Evolutionary conservation across 2,113 vertebrate genomes (phyloP), one percentile per base, ranked within the genome.

Genomic region (Podocnemis expansa): DNA sequence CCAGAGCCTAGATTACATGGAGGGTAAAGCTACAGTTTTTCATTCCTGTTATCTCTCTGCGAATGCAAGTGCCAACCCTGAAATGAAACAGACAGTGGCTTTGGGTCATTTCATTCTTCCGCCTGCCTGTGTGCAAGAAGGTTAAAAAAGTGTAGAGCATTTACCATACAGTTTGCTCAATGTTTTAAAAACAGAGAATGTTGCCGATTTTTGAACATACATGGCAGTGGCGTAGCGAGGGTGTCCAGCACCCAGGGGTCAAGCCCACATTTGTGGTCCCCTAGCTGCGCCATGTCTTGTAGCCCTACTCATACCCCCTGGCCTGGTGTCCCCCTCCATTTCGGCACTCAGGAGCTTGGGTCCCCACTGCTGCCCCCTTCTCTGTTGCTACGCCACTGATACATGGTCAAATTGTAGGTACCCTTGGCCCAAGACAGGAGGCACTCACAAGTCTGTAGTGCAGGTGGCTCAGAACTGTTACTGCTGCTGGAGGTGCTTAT

Each of bases 51-150:
- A 97, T 92, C 97, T 98, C 34, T 96, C 94, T 0, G 95, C 83
- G 0, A 96, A 97, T 84, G 97, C 85, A 0, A 94, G 89, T 29
- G 85, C 80, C 0, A 2, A 55, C 0, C 0, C 27, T 0, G 54
- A 82, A 73, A 80, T 60, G 0, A 97, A 97, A 87, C 75, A 79
- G 2, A 78, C 95, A 0, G 95, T 97, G 51, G 55, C 80, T 78
- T 96, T 98, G 82, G 98, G 98, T 34, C 97, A 98, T 73, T 98
- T 98, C 0, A 3, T 98, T 82, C 97, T 98, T 93, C 98, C 98
- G 45, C 98, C 98, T 3, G 92, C 94, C 49, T 97, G 97, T 87
- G 86, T 98, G 81, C 98, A 98, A 75, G 93, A 98, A 98, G 98
- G 98, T 98, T 80, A 95, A 97, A 91, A 94, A 89, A 41, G 43